Evolutionary conservation across 1,140 invertebrate genomes (phyloP).

Genomic region (Teleopsis dalmanni): DNA sequence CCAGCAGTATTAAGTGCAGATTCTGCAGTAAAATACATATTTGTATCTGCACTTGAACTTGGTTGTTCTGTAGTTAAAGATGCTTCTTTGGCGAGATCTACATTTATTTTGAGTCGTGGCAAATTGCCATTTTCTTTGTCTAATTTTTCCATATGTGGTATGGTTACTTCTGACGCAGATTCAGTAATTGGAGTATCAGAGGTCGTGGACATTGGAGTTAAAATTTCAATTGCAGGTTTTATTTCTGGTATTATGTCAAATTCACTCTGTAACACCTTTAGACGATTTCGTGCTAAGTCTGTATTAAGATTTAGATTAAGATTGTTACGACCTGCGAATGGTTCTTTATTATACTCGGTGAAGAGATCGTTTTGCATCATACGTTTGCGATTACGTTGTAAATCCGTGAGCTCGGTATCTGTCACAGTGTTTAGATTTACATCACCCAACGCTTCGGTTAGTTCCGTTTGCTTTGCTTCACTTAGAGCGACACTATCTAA

Average conservation of each 20-base stretch:
- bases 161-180: not conserved
- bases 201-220: slow-evolving; percentile 38
- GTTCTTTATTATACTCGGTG: slow-evolving; percentile 16
- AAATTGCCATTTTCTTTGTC: slow-evolving; percentile 12
- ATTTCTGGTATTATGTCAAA: slow-evolving; percentile 17
- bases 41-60: not conserved
- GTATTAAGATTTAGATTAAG: slow-evolving; percentile 14
- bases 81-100: not conserved
- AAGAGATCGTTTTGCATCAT: slow-evolving; percentile 32
- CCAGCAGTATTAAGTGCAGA: slow-evolving; percentile 13
- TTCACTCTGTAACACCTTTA: slow-evolving; percentile 23
- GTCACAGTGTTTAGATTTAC: slow-evolving; percentile 26
- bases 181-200: slow-evolving; percentile 23
- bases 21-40: slow-evolving; percentile 6
- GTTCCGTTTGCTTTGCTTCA: no score
- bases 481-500: no score
- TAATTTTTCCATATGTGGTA: not conserved
- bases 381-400: slow-evolving; percentile 31
- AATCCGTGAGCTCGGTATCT: slow-evolving; percentile 20
- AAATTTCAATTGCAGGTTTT: not conserved
- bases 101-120: slow-evolving; percentile 13
- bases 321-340: slow-evolving; percentile 8
- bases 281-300: slow-evolving; percentile 17
- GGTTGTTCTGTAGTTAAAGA: not conserved
- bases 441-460: slow-evolving; percentile 15